These are phyloP conservation scores for Aselliscus stoliczkanus DNA, from an alignment of 2,797 vertebrate genomes.

Conservation along the genomic window DNA sequence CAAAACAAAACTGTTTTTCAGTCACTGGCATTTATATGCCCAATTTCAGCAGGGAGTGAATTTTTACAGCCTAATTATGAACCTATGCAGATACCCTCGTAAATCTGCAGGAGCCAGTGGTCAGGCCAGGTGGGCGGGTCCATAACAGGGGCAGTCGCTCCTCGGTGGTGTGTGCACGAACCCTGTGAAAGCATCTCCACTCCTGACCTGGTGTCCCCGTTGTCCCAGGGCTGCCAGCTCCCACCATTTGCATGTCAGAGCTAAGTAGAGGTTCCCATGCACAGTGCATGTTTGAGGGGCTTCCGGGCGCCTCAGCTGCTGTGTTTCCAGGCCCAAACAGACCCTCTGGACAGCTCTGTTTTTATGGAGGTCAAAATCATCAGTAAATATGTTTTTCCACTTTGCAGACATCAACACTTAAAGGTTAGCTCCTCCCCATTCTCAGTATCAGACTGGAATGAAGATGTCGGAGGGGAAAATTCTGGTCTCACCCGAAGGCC, in stretches of 20 bases:
- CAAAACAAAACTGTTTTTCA: constrained; percentile 47
- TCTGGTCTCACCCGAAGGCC: not conserved
- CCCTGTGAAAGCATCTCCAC: not conserved
- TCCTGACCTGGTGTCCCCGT: not conserved
- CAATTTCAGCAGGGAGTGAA: constrained; percentile 62
- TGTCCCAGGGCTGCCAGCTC: not conserved
- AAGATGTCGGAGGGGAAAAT: not conserved
- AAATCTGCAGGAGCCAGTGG: not conserved
- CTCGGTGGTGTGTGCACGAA: not conserved
- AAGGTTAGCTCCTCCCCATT: constrained; percentile 18
- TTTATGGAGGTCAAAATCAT: constrained; percentile 25
- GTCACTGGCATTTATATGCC: constrained; percentile 27
- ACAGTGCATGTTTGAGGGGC: not conserved
- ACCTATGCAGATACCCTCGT: constrained; percentile 60
- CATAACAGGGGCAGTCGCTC: not conserved
- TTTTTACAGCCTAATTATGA: constrained; percentile 73
- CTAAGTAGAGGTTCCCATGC: not conserved
- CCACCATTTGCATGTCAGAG: not conserved
- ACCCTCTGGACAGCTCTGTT: not conserved
- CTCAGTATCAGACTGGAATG: constrained; percentile 2
- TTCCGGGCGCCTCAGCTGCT: fast-evolving
- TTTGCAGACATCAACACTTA: constrained; percentile 32
- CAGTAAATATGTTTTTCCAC: not conserved
- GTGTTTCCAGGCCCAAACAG: not conserved
- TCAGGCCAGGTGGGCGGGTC: constrained; percentile 34